Conservation (phyloP, 2,113 vertebrate genomes). For the Synchiropus splendidus region DNA sequence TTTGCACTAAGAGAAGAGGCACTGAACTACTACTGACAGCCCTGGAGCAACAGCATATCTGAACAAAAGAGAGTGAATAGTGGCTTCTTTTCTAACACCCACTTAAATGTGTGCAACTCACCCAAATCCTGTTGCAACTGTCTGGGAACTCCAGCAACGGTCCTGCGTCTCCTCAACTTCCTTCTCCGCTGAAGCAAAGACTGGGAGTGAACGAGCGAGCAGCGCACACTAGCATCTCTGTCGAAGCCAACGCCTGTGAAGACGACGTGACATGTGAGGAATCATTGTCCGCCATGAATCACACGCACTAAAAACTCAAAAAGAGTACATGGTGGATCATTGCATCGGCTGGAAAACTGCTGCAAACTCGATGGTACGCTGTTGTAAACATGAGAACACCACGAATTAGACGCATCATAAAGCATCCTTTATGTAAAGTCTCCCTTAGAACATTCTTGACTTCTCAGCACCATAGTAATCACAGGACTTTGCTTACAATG, state of each 20-base stretch:
- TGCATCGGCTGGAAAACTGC: no score
- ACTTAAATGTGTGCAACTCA: conserved; percentile 36
- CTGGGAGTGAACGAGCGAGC: conserved; percentile 95
- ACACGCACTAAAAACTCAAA: no score
- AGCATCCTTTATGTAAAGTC: no score
- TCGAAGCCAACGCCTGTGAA: conserved; percentile 92
- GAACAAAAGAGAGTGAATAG: no score
- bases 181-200: conserved; percentile 92
- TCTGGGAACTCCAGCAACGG: conserved; percentile 88
- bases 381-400: no score
- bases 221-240: conserved; percentile 97
- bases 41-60: background rate
- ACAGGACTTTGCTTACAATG: conserved; percentile 56
- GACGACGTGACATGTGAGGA: conserved; percentile 63
- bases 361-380: no score
- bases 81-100: background rate
- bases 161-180: conserved; percentile 92
- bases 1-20: no score
- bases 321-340: no score
- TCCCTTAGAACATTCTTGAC: conserved; percentile 4
- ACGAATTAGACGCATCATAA: no score
- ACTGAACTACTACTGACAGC: no score
- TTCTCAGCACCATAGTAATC: conserved; percentile 63
- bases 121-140: conserved; percentile 90
- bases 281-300: conserved; percentile 17